Evolutionary conservation across 2,113 vertebrate genomes (phyloP), one percentile per base, ranked within the genome.

Genomic region (Taurulus bubalis): DNA sequence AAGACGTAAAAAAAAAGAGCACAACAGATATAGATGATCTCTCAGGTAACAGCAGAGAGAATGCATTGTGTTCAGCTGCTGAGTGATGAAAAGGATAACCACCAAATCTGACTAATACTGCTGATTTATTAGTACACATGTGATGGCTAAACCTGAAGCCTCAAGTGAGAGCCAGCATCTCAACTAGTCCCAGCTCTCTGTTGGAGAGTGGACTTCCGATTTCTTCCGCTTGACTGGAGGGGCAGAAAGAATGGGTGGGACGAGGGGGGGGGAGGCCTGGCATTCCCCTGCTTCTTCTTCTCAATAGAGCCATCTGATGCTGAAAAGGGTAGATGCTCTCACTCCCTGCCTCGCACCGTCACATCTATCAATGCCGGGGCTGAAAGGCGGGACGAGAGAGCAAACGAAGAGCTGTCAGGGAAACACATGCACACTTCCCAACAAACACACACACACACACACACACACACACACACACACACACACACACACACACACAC

Each of bases 241-340:
- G 64, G 69, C 63, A 84, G 80, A 91, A 90, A 88, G 74, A 68
- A 77, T 78, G 56, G 77, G 65, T 68, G 80, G 82, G 51, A 42
- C 14, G 53, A 56, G n/a, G 58, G 40, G n/a, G 58, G 40, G 22
- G 49, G 64, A n/a, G 58, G 56, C 3, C 47, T 59, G 30, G 58
- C 88, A 79, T 87, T 82, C 87, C 80, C 78, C 58, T 64, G 55
- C 68, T 42, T 62, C 56, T 42, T 62, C 56, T 65, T 14, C 74
- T 87, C 86, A 87, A 89, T 75, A 73, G 84, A 85, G 79, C 72
- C 75, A 64, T 82, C 82, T 40, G 75, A 78, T 16, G 10, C 58
- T 87, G 82, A 92, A 90, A 90, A 73, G 88, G 38, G 47, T 36
- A 64, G 75, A 87, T 89, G 78, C 62, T 75, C 76, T 75, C 82